Evolutionary conservation across 2,113 vertebrate species (phyloP).

Genomic region (Echinops telfairi): DNA sequence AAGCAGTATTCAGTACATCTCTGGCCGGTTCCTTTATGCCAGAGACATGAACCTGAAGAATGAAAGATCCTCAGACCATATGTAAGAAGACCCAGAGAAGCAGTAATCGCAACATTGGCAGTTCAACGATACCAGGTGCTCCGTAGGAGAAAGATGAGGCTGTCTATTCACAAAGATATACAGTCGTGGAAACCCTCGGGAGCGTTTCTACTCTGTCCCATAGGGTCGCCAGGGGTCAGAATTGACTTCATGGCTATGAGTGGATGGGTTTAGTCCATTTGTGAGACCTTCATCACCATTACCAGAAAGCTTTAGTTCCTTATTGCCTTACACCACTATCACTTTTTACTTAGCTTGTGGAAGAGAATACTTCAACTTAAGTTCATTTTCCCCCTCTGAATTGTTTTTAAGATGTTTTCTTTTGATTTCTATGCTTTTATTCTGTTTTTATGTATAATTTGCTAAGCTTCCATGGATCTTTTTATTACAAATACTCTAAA

Average conservation of each 20-base stretch:
- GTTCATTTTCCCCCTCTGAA: background rate
- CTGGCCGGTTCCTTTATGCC: background rate
- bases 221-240: no score
- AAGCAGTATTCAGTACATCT: background rate
- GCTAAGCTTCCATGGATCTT: background rate
- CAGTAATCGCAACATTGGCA: no score
- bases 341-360: background rate
- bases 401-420: background rate
- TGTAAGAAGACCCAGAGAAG: no score
- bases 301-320: background rate
- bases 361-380: slow-evolving; percentile 2
- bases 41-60: background rate
- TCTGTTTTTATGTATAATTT: background rate
- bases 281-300: background rate
- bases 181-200: no score
- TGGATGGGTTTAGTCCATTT: background rate
- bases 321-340: background rate
- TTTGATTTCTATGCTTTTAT: background rate
- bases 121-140: no score
- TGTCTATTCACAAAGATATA: no score
- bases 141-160: no score
- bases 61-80: background rate
- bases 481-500: slow-evolving; percentile 33
- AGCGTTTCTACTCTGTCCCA: no score
- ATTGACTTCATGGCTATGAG: no score